These are phyloP conservation scores for Amphiduros pacificus DNA, from an alignment of 2,888 invertebrate species.

Conservation along the genomic window DNA sequence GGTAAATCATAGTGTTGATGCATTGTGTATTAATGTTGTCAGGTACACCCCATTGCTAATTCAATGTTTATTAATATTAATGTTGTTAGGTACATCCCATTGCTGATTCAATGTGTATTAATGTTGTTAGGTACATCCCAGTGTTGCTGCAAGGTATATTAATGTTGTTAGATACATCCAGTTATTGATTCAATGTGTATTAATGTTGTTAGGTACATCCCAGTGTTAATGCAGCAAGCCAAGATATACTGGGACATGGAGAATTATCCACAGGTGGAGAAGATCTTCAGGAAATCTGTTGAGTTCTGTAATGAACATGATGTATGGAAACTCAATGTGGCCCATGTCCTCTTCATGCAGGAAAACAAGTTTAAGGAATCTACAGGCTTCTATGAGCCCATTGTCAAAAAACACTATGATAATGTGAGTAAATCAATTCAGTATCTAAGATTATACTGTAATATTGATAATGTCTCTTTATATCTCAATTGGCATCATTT, in stretches of 20 bases:
- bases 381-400: constrained; percentile 95
- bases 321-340: constrained; percentile 95
- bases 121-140: background rate
- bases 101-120: too few species aligned
- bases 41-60: background rate
- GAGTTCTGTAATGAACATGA: constrained; percentile 98
- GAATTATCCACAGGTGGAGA: constrained; percentile 93
- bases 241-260: constrained; percentile 98
- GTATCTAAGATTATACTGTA: too few species aligned
- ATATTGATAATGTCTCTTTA: too few species aligned
- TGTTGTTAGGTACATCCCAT: background rate
- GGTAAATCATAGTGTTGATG: too few species aligned
- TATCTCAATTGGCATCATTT: too few species aligned
- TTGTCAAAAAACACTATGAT: constrained; percentile 91
- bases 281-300: constrained; percentile 93
- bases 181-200: too few species aligned
- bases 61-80: background rate
- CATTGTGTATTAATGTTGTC: background rate
- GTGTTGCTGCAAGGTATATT: background rate
- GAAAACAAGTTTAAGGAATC: constrained; percentile 98
- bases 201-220: constrained; percentile 73
- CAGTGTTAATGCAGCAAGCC: constrained; percentile 98
- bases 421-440: constrained; percentile 65
- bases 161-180: background rate
- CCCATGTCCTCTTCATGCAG: constrained; percentile 99